Evolutionary conservation across 2,888 invertebrate genomes (phyloP).

Genomic region (Diachrysia chrysitis): DNA sequence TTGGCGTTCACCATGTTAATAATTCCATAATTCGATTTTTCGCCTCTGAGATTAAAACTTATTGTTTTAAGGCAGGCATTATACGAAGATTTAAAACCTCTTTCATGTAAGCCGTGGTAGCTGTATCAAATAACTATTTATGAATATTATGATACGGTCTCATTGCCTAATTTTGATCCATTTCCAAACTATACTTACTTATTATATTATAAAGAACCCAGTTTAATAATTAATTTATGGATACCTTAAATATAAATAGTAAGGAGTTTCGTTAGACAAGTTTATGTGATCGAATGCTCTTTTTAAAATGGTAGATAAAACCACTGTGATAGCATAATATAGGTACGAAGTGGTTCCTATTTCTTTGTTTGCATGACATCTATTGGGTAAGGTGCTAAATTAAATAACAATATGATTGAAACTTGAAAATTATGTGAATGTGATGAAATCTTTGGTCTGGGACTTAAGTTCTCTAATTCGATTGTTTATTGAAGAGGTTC

Average conservation of each 20-base stretch:
- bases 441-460: slow-evolving; percentile 21
- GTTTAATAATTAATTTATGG: slow-evolving; percentile 2
- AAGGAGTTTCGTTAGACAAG: slow-evolving; percentile 10
- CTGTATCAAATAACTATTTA: neutral
- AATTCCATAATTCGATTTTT: neutral
- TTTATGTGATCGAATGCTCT: slow-evolving; percentile 12
- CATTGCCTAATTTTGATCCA: slow-evolving; percentile 8
- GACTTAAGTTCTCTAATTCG: too few species aligned
- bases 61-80: too few species aligned
- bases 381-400: slow-evolving; percentile 26
- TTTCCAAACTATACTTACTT: slow-evolving; percentile 6
- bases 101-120: neutral
- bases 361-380: slow-evolving; percentile 17
- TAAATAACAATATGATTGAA: slow-evolving; percentile 1
- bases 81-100: too few species aligned
- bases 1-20: neutral
- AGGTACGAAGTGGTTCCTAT: slow-evolving; percentile 52
- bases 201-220: slow-evolving; percentile 6
- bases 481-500: too few species aligned
- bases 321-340: slow-evolving; percentile 53
- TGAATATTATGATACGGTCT: neutral
- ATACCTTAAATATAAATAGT: slow-evolving; percentile 3
- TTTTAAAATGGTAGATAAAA: slow-evolving; percentile 33
- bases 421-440: slow-evolving; percentile 2
- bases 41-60: too few species aligned